phyloP scores from a whole-genome alignment of 2,113 vertebrate genomes.

The Heterochromis multidens region DNA sequence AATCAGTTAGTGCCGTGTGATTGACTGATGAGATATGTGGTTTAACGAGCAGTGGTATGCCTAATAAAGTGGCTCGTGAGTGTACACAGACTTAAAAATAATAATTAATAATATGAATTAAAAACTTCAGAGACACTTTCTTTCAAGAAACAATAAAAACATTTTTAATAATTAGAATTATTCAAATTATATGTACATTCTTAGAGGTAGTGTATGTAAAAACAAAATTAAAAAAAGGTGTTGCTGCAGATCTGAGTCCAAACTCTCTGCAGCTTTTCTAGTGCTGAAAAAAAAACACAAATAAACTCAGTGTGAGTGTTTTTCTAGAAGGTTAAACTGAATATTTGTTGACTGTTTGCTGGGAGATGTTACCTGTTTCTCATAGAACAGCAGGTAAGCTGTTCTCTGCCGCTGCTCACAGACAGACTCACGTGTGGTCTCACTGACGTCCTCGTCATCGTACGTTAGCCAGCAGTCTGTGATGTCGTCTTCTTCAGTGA shows the following conservation, averaged over 20 bases:
- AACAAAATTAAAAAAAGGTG: too few species aligned
- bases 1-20: too few species aligned
- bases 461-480: neutral
- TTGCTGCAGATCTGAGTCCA: neutral
- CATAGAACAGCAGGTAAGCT: neutral
- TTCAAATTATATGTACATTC: too few species aligned
- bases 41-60: too few species aligned
- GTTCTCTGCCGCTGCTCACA: neutral
- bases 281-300: neutral
- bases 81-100: too few species aligned
- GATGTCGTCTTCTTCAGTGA: neutral
- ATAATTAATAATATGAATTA: too few species aligned
- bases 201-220: too few species aligned
- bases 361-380: neutral
- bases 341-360: neutral
- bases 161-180: too few species aligned
- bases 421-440: neutral
- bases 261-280: neutral
- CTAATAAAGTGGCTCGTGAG: too few species aligned
- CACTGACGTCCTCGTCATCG: fast-evolving
- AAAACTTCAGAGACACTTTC: too few species aligned
- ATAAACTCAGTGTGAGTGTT: neutral
- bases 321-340: neutral
- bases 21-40: too few species aligned
- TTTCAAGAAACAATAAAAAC: too few species aligned